Evolutionary conservation across 2,113 vertebrate genomes (phyloP).

Genomic region (Labrus mixtus): DNA sequence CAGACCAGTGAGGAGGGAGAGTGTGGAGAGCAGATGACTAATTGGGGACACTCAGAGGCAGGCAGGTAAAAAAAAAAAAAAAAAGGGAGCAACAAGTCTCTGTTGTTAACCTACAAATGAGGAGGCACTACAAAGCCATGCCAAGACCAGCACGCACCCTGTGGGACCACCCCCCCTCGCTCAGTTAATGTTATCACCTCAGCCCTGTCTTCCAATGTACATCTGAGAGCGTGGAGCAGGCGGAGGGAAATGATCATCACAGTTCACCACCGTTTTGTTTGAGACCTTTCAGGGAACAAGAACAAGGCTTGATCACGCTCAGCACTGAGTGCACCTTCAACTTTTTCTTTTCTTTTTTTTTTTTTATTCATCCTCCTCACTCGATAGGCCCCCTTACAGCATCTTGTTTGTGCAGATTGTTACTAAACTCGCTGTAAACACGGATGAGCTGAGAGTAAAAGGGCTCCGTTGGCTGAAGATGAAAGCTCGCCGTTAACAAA

Average conservation of each 20-base stretch:
- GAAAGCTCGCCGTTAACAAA: background rate
- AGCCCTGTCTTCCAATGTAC: constrained; percentile 34
- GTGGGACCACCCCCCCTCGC: constrained; percentile 52
- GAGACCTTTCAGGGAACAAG: constrained; percentile 39
- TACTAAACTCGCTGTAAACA: constrained; percentile 16
- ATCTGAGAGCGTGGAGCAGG: constrained; percentile 46
- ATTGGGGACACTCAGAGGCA: constrained; percentile 52
- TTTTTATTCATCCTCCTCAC: background rate
- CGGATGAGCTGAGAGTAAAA: constrained; percentile 6
- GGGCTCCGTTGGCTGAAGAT: background rate
- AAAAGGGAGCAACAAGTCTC: constrained; percentile 66
- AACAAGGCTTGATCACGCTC: background rate
- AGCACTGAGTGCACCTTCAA: constrained; percentile 8
- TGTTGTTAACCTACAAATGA: constrained; percentile 69
- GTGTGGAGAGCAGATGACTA: constrained; percentile 41
- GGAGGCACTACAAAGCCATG: constrained; percentile 76
- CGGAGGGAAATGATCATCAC: constrained; percentile 55
- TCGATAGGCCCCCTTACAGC: background rate
- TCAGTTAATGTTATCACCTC: constrained; percentile 33
- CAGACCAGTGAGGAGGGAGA: background rate
- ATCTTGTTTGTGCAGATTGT: background rate
- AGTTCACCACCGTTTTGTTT: constrained; percentile 40
- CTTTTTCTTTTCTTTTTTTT: constrained; percentile 8
- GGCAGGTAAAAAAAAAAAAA: constrained; percentile 44
- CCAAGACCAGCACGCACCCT: constrained; percentile 63